These are phyloP conservation scores for Caenorhabditis briggsae DNA, from an alignment of 1,140 invertebrate genomes.

Conservation along the genomic window DNA sequence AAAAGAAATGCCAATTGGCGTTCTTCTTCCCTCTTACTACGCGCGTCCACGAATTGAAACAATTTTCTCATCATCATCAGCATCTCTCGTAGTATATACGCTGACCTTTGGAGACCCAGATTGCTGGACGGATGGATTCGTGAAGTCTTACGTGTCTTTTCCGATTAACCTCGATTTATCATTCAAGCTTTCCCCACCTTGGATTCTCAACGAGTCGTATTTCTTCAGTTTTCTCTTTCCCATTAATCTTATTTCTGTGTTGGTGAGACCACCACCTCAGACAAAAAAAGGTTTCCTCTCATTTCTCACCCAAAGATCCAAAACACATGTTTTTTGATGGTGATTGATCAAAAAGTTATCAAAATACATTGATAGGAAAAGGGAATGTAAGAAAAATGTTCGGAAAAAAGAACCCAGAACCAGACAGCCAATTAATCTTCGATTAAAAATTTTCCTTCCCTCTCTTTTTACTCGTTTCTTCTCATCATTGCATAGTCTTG, in stretches of 20 bases:
- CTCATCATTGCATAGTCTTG: constrained; percentile 53
- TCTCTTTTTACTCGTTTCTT: constrained; percentile 41
- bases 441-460: constrained; percentile 22
- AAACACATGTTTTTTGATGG: not conserved
- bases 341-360: not conserved
- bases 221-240: not conserved
- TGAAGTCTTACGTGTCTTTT: constrained; percentile 12
- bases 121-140: constrained; percentile 7
- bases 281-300: not conserved
- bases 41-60: constrained; percentile 46
- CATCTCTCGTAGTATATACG: constrained; percentile 5
- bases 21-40: constrained; percentile 28
- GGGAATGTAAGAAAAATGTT: not conserved
- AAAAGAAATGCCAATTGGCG: constrained; percentile 52
- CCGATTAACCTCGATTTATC: constrained; percentile 56
- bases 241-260: not conserved
- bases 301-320: too few relatives aligned
- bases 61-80: constrained; percentile 54
- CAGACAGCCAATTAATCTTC: constrained; percentile 38
- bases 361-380: too few relatives aligned
- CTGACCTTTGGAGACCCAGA: constrained; percentile 48
- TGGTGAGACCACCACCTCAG: not conserved
- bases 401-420: not conserved
- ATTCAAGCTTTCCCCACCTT: constrained; percentile 47
- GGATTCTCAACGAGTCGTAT: constrained; percentile 8